Conservation (phyloP, 2,113 vertebrate genomes). For the Gymnorhina tibicen region DNA sequence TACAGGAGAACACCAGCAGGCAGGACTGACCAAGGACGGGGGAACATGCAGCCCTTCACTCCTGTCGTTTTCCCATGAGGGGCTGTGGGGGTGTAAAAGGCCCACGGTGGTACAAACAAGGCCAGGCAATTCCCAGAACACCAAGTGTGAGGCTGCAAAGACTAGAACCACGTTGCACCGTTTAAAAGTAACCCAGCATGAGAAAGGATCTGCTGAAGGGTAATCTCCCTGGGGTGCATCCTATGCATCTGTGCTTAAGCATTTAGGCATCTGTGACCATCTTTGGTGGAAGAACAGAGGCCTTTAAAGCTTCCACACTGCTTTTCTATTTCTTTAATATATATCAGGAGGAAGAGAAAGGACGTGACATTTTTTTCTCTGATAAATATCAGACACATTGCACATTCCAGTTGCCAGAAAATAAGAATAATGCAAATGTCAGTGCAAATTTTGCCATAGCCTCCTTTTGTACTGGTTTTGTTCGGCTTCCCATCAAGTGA, state of each 20-base stretch:
- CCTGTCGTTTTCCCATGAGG: rapidly evolving
- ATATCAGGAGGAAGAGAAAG: neutral
- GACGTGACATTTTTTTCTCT: neutral
- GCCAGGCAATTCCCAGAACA: neutral
- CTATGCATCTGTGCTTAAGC: neutral
- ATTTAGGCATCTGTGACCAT: neutral
- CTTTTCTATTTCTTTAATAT: neutral
- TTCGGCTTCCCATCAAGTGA: neutral
- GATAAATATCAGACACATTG: neutral
- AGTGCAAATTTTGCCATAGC: neutral
- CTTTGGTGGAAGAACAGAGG: neutral
- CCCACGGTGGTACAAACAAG: neutral
- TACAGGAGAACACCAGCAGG: neutral
- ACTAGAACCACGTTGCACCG: rapidly evolving
- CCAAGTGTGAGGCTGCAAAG: neutral
- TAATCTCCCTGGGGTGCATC: neutral
- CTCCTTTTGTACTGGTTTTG: neutral
- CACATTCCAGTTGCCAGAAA: neutral
- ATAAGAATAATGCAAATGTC: neutral
- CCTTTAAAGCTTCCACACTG: neutral
- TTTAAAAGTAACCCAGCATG: neutral
- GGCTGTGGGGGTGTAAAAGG: neutral
- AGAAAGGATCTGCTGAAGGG: neutral
- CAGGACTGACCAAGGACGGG: neutral
- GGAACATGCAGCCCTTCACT: neutral